Conservation (phyloP, 1,140 invertebrate genomes). For the Drosophila azteca region DNA sequence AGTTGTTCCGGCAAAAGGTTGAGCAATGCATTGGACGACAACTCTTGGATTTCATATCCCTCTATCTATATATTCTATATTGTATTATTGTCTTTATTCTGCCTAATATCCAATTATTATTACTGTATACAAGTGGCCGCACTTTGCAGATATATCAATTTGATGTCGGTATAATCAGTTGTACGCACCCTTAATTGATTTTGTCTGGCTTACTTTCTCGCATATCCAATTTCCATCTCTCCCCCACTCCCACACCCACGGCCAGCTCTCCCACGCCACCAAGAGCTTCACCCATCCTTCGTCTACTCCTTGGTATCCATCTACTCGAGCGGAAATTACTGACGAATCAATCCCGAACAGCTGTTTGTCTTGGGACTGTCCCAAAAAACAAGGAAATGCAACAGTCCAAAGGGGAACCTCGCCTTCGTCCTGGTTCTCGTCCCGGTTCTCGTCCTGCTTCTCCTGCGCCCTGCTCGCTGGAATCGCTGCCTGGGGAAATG, state of each 20-base stretch:
- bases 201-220: conserved; percentile 24
- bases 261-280: background rate
- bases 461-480: conserved; percentile 27
- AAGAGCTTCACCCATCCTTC: too few relatives aligned
- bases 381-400: conserved; percentile 50
- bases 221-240: conserved; percentile 26
- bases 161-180: conserved; percentile 6
- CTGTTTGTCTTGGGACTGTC: conserved; percentile 45
- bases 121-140: too few relatives aligned
- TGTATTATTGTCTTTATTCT: too few relatives aligned
- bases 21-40: conserved; percentile 29
- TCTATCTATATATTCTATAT: background rate
- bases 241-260: too few relatives aligned
- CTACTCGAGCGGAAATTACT: conserved; percentile 26
- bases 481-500: conserved; percentile 54
- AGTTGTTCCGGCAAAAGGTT: conserved; percentile 51
- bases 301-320: background rate
- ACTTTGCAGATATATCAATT: background rate
- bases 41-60: background rate
- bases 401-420: conserved; percentile 52
- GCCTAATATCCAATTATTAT: background rate
- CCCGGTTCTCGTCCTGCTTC: background rate
- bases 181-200: conserved; percentile 33
- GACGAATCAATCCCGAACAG: conserved; percentile 54
- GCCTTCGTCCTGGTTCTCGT: too few relatives aligned